phyloP scores from a whole-genome alignment of 2,113 vertebrate genomes.

The Toxotes jaculatrix region DNA sequence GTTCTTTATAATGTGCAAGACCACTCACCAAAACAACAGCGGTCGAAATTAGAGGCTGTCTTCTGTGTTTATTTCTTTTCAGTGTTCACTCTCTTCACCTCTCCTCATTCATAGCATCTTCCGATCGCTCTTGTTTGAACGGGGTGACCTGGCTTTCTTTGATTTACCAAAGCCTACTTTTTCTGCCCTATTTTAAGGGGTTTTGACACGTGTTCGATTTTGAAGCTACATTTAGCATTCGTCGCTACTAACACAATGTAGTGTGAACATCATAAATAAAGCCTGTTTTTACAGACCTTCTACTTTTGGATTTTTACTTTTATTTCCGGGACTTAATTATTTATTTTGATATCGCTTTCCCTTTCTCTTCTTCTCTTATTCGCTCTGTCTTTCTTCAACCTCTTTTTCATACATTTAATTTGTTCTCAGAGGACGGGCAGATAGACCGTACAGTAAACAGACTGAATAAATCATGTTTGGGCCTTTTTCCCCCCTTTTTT shows the following conservation, averaged over 20 bases:
- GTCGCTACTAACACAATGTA: slow-evolving; percentile 12
- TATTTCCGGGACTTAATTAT: slow-evolving; percentile 56
- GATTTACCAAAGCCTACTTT: slow-evolving; percentile 18
- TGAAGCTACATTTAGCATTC: slow-evolving; percentile 6
- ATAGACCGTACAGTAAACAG: slow-evolving; percentile 81
- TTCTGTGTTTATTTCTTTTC: slow-evolving; percentile 58
- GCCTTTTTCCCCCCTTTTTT: slow-evolving; percentile 6
- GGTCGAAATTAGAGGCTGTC: slow-evolving; percentile 71
- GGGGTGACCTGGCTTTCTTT: slow-evolving; percentile 28
- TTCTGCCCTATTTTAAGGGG: neutral
- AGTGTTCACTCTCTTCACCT: slow-evolving; percentile 27
- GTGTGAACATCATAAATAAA: slow-evolving; percentile 18
- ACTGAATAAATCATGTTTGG: slow-evolving; percentile 83
- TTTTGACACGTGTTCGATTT: slow-evolving; percentile 16
- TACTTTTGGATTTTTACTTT: slow-evolving; percentile 42
- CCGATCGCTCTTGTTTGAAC: slow-evolving; percentile 19
- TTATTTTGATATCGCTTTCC: slow-evolving; percentile 47
- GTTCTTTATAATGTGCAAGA: slow-evolving; percentile 77
- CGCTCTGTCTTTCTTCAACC: slow-evolving; percentile 41
- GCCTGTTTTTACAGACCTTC: slow-evolving; percentile 18
- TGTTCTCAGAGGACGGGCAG: slow-evolving; percentile 80
- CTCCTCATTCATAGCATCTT: slow-evolving; percentile 24
- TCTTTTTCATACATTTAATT: slow-evolving; percentile 80
- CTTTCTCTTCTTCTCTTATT: slow-evolving; percentile 27
- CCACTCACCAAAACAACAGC: slow-evolving; percentile 70